Conservation (phyloP, 1,140 invertebrate species). For the Onthophagus taurus region DNA sequence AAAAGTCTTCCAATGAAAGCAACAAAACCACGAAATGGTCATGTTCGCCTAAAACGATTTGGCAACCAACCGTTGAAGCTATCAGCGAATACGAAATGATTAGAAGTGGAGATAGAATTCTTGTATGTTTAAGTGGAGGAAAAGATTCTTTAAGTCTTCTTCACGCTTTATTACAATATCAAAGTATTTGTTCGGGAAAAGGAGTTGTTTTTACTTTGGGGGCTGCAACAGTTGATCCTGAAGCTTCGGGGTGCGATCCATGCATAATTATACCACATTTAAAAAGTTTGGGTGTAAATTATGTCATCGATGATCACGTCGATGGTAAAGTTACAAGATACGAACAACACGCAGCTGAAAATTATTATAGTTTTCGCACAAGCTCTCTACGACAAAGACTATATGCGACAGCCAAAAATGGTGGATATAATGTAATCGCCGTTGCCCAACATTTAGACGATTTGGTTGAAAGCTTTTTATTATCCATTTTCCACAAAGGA, state of each 20-base stretch:
- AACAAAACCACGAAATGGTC: constrained; percentile 48
- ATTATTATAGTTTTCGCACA: constrained; percentile 17
- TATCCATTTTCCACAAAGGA: constrained; percentile 75
- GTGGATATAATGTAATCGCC: constrained; percentile 77
- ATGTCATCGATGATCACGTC: constrained; percentile 56
- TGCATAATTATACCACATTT: constrained; percentile 59
- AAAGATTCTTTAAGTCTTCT: constrained; percentile 73
- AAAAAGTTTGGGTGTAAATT: constrained; percentile 54
- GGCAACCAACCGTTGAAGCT: constrained; percentile 71
- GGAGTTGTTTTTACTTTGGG: constrained; percentile 68
- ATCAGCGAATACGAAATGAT: constrained; percentile 81
- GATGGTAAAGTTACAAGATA: constrained; percentile 17
- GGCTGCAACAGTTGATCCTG: constrained; percentile 63
- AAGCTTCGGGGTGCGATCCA: constrained; percentile 53
- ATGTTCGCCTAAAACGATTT: constrained; percentile 68
- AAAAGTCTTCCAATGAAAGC: constrained; percentile 12
- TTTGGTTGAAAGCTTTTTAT: constrained; percentile 72
- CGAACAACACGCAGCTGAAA: constrained; percentile 5
- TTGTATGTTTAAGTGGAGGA: constrained; percentile 77
- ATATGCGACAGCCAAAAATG: constrained; percentile 62
- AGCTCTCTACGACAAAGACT: constrained; percentile 41
- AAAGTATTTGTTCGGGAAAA: constrained; percentile 63
- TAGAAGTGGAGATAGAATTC: constrained; percentile 65
- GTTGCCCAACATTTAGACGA: constrained; percentile 83
- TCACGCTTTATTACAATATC: constrained; percentile 76